Percentiles rank a stretch among this genome's conserved stretches.
phyloP scores from a whole-genome alignment of 1,140 invertebrate genomes.

The Odontomachus brunneus region DNA sequence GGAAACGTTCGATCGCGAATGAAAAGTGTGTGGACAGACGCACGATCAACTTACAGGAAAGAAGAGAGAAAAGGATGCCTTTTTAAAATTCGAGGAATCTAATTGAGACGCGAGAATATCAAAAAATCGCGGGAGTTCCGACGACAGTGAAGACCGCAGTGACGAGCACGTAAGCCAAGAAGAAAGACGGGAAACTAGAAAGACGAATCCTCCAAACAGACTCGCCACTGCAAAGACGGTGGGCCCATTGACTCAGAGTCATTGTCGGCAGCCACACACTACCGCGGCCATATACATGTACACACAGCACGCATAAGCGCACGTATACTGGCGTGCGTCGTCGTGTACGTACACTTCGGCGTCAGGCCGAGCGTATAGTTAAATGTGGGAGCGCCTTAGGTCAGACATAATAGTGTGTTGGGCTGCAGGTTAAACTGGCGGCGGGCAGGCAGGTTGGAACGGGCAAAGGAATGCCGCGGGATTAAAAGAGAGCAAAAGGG shows the following conservation, averaged over 20 bases:
- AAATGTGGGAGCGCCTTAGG: constrained; percentile 83
- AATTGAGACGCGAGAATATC: neutral
- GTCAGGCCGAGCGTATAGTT: constrained; percentile 74
- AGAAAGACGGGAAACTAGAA: constrained; percentile 21
- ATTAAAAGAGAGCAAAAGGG: constrained; percentile 70
- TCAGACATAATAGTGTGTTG: constrained; percentile 83
- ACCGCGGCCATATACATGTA: neutral
- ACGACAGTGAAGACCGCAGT: neutral
- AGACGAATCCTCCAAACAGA: constrained; percentile 20
- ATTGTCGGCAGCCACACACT: constrained; percentile 47
- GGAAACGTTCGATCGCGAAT: constrained; percentile 3
- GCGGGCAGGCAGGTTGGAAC: constrained; percentile 79
- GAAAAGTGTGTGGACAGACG: neutral
- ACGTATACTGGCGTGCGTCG: neutral
- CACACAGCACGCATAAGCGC: neutral
- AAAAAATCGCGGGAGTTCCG: neutral
- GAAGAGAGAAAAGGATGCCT: too few species aligned
- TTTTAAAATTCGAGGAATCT: too few species aligned
- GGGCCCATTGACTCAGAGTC: constrained; percentile 58
- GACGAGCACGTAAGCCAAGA: neutral
- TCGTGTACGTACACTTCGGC: neutral
- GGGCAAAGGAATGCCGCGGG: constrained; percentile 79
- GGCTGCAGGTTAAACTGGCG: constrained; percentile 82
- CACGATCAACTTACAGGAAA: too few species aligned
- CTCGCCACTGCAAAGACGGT: constrained; percentile 24